A percentile compares a stretch with the other conserved stretches of the same genome.
phyloP scores from a whole-genome alignment of 2,113 vertebrate species.

The Ictidomys tridecemlineatus region DNA sequence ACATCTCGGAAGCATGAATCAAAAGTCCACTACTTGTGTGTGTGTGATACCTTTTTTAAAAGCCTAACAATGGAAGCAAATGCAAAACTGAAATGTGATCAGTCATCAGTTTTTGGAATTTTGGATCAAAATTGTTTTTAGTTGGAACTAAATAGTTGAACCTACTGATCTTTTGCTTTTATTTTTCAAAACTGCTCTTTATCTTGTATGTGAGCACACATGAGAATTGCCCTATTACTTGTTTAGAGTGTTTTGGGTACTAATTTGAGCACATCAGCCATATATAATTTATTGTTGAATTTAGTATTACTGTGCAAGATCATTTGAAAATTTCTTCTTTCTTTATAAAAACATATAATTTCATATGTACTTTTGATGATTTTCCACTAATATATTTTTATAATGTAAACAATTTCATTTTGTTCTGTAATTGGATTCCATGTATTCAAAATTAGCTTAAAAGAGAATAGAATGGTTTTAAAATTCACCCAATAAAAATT shows the following conservation, averaged over 20 bases:
- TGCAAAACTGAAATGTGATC: neutral
- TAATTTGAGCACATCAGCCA: neutral
- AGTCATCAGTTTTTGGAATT: slow-evolving; percentile 31
- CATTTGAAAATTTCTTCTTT: slow-evolving; percentile 24
- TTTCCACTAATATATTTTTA: neutral
- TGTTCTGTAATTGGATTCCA: neutral
- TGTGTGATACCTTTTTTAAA: neutral
- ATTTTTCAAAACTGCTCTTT: slow-evolving; percentile 5
- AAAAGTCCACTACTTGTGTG: neutral
- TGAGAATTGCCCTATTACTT: neutral
- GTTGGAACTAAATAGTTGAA: neutral
- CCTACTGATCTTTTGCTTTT: slow-evolving; percentile 20
- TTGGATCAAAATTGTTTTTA: slow-evolving; percentile 24
- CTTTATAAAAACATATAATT: neutral
- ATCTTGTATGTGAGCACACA: neutral
- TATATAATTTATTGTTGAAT: slow-evolving; percentile 43
- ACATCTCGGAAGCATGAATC: neutral
- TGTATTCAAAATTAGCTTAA: slow-evolving; percentile 25
- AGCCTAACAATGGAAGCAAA: neutral
- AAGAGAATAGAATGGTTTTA: neutral
- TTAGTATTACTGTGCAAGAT: slow-evolving; percentile 3
- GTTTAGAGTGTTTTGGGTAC: neutral
- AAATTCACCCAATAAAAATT: neutral
- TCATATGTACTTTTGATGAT: neutral
- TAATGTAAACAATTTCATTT: slow-evolving; percentile 27